Evolutionary conservation across 2,797 vertebrate genomes (phyloP), one percentile per base, ranked within the genome.

Genomic region (Atherinosoma microstoma): DNA sequence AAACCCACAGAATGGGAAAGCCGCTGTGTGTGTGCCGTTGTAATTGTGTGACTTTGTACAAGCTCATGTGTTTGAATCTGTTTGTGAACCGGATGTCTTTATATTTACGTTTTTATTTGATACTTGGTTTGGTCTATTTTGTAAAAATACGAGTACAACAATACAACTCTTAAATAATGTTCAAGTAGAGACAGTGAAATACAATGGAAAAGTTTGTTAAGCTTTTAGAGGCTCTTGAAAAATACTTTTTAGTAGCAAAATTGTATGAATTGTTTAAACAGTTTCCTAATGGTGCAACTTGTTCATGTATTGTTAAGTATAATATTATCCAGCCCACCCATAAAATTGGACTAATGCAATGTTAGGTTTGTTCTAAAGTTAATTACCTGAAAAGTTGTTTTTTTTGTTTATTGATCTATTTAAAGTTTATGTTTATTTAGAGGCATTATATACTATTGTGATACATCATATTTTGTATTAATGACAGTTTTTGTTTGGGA

Each of bases 1-100:
- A 80, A 84, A 86, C 67, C 74, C 66, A 79, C 79, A 84, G 79
- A 84, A 71, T 58, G 75, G 64, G 76, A 77, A 80, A 80, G 76
- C 73, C 60, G 70, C 1, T 22, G 36, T 63, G 58, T 65, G 58
- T 45, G 59, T 54, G 29, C 64, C 16, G 15, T 30, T 49, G 56
- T 59, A 58, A 30, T 35, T 53, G 35, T 64, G 62, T 54, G 8
- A 51, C 47, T 22, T 51, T 73, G 66, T 70, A 3, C 9, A 42
- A 32, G 62, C 27, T 47, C 59, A 8, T 35, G 56, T 36, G 20
- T 59, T 30, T 79, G 56, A 76, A 74, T 35, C 29, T 71, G 75
- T 73, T 56, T 68, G 20, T 62, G 49, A 53, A 65, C 16, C 36
- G 42, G 16, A 22, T 38, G 58, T 70, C 16, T 69, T 53, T 34